Evolutionary conservation across 2,797 vertebrate genomes (phyloP), one percentile per base, ranked within the genome.

Genomic region (Poecilia velifera): DNA sequence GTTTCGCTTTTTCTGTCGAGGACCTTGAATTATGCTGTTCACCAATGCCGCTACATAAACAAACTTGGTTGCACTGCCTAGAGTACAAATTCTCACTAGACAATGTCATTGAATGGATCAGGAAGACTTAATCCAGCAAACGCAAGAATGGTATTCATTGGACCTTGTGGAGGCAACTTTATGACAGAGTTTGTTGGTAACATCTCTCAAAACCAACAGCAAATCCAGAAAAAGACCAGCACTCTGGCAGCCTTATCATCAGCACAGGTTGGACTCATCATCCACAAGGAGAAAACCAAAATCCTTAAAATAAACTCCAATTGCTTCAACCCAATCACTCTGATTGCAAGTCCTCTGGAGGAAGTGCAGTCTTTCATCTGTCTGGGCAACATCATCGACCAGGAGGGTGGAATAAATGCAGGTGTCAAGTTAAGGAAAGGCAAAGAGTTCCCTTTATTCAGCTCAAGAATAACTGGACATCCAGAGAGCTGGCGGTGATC

Each of bases 81-180:
- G 18, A 84, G 85, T 41, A 76, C 47, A 84, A 88, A 85, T 5
- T 20, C 73, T 76, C 53, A 51, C 20, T 51, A 51, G 49, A 22
- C n/a, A 28, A 31, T 0, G 4, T 31, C n/a, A 31, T 31, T 4
- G 12, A 59, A 12, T 59, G n/a, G n/a, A 14, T 59, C 55, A 59
- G n/a, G 3, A 31, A 59, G 55, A 28, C 55, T 2, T 28, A n/a
- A 12, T 4, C 4, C 10, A 13, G n/a, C n/a, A 13, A 59, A 14
- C 9, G n/a, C 25, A 28, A 28, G 55, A 28, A 59, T 59, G 55
- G 55, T 13, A 59, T 31, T 28, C n/a, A 31, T 1, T 59, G 55
- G 4, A 59, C n/a, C 10, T 28, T 28, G 10, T 59, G 55, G 55
- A 59, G n/a, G 25, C n/a, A 59, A 28, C 28, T 2, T 28, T n/a